A percentile compares a stretch with the other conserved stretches of the same genome.
These are phyloP conservation scores for Trichomycterus rosablanca DNA, from an alignment of 2,113 vertebrate genomes.

Conservation along the genomic window DNA sequence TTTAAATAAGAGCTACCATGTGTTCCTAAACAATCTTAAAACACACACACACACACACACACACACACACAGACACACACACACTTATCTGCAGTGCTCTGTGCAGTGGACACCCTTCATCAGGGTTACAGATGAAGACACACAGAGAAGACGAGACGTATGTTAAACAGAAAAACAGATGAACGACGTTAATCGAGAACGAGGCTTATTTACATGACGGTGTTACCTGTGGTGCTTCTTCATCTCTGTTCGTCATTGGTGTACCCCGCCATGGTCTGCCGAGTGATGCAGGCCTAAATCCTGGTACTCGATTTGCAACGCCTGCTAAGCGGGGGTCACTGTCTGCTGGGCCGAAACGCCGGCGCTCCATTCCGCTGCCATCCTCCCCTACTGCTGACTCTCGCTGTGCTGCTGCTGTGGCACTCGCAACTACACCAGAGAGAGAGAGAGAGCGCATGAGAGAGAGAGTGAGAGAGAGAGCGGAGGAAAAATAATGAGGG, in stretches of 20 bases:
- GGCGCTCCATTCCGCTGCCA: slow-evolving; percentile 89
- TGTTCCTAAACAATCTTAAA: neutral
- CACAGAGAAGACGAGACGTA: slow-evolving; percentile 20
- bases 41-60: slow-evolving; percentile 12
- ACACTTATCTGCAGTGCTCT: too few species aligned
- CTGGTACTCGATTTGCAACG: slow-evolving; percentile 39
- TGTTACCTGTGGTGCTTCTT: slow-evolving; percentile 57
- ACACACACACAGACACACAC: slow-evolving; percentile 17
- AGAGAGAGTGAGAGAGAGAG: neutral
- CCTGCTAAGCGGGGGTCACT: slow-evolving; percentile 42
- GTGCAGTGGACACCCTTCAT: too few species aligned
- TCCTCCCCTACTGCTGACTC: slow-evolving; percentile 68
- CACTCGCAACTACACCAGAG: slow-evolving; percentile 68
- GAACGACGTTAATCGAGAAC: slow-evolving; percentile 7
- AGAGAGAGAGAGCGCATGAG: neutral
- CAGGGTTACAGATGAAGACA: slow-evolving; percentile 15
- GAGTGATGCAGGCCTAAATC: slow-evolving; percentile 43
- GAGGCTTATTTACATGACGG: neutral
- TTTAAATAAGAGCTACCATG: too few species aligned
- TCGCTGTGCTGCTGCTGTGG: slow-evolving; percentile 59
- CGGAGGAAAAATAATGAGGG: too few species aligned
- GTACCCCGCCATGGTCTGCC: slow-evolving; percentile 17
- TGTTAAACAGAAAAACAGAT: slow-evolving; percentile 13
- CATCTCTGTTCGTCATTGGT: slow-evolving; percentile 47
- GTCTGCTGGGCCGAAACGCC: slow-evolving; percentile 62